Base-by-base conservation (phyloP, 2,113 vertebrate genomes). In the Bufo gargarizans region DNA sequence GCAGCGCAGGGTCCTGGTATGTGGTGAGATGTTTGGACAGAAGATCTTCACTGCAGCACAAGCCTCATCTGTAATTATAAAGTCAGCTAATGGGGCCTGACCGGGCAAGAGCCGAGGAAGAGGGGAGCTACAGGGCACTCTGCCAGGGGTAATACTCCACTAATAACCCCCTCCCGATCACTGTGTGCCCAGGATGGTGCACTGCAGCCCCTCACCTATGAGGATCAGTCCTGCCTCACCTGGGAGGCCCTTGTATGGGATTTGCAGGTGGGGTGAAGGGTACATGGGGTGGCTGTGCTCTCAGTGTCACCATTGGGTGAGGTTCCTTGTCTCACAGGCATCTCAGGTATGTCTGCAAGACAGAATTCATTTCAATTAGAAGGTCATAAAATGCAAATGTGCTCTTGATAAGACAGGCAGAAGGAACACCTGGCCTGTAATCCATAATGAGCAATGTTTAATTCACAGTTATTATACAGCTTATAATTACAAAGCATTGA, bases 341-440 rank as follows among this genome's bases (percentile, higher is more conserved):
- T 90, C 80, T 91, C 91, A 92, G 92, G 91, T 92, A 92, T 93
- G 93, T 91, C 91, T 90, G 90, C 65, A 77, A 90, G 91, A 90
- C 91, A 90, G 81, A 87, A 89, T 89, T 9, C 82, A 89, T 90
- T 90, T 92, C 90, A 91, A 91, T 91, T 90, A 90, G 49, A 79
- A 90, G 11, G 89, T 85, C 77, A 93, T 93, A 93, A 92, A 92
- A 93, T 93, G 93, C 91, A 93, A 94, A 94, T 92, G 80, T 0
- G 80, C 50, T 81, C 88, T 89, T 58, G 92, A 91, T 91, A 91
- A 93, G 92, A 82, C 67, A 91, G 90, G 91, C 89, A 80, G 83
- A 17, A 49, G 47, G 91, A 92, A 92, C 93, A 94, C 92, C 93
- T 93, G 92, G 91, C 89, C 89, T 84, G 91, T 84, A 91, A 88